These are phyloP conservation scores for Cheilosia scutellata DNA, from an alignment of 2,888 invertebrate genomes.

Conservation along the genomic window DNA sequence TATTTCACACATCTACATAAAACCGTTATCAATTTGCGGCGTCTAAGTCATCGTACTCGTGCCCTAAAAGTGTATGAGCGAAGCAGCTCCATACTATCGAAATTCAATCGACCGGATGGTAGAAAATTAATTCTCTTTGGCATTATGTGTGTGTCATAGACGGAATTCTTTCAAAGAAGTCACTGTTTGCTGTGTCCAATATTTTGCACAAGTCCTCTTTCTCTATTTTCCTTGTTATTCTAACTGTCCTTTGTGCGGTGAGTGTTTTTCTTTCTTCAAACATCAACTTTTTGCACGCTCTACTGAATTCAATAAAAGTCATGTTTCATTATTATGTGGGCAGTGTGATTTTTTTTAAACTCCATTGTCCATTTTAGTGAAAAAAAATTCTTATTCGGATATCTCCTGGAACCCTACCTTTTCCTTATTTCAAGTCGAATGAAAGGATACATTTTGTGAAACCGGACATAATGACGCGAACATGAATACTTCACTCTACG, in stretches of 20 bases:
- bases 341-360: constrained; percentile 51
- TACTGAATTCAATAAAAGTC: no score
- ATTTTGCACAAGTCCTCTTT: no score
- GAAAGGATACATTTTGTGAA: constrained; percentile 59
- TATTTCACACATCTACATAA: no score
- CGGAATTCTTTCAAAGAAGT: not conserved
- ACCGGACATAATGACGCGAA: constrained; percentile 62
- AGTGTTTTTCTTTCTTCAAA: no score
- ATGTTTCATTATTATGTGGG: constrained; percentile 10
- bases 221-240: no score
- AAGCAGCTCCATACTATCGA: constrained; percentile 1
- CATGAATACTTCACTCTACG: constrained; percentile 54
- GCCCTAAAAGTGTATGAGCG: constrained; percentile 17
- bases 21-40: no score
- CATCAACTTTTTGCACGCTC: no score
- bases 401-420: not conserved
- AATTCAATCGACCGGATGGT: constrained; percentile 25
- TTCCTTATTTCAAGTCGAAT: not conserved
- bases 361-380: constrained; percentile 11
- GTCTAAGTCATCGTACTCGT: no score
- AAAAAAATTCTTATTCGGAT: no score
- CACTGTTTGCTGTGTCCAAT: not conserved
- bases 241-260: no score
- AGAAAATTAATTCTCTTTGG: constrained; percentile 24
- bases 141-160: not conserved